phyloP scores from a whole-genome alignment of 2,797 vertebrate species.

The Molossus alvarezi region DNA sequence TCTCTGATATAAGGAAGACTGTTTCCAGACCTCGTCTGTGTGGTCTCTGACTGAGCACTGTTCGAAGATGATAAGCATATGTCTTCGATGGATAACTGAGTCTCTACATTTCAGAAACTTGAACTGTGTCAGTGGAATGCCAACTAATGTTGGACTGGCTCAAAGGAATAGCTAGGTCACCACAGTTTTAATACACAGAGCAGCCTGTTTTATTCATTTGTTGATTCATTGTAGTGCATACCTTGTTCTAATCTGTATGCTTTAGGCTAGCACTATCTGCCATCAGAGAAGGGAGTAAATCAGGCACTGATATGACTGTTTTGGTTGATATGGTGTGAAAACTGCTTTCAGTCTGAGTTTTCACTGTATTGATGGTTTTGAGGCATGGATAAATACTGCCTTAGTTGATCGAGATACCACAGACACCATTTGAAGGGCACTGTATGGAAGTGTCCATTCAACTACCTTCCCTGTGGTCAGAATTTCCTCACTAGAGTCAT shows the following conservation, averaged over 20 bases:
- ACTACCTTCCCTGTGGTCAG: background rate
- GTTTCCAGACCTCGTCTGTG: conserved; percentile 17
- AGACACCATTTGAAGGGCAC: background rate
- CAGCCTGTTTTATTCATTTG: background rate
- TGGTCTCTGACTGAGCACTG: background rate
- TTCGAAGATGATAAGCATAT: conserved; percentile 67
- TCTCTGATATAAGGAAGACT: conserved; percentile 64
- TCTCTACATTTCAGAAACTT: conserved; percentile 64
- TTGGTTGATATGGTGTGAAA: background rate
- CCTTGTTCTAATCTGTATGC: background rate
- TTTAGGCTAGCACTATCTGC: background rate
- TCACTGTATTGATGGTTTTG: background rate
- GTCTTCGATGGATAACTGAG: conserved; percentile 29
- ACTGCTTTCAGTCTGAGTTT: conserved; percentile 24
- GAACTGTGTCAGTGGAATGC: background rate
- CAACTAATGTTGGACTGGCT: conserved; percentile 53
- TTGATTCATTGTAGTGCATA: background rate
- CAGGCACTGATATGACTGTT: background rate
- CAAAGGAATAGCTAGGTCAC: background rate
- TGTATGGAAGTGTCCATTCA: background rate
- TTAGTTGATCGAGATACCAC: background rate
- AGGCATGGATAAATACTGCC: background rate
- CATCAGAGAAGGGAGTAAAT: background rate
- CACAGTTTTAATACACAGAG: conserved; percentile 6
- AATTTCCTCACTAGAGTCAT: conserved; percentile 19